These are phyloP conservation scores for Ibycter americanus DNA, from an alignment of 2,797 vertebrate species.

Conservation along the genomic window DNA sequence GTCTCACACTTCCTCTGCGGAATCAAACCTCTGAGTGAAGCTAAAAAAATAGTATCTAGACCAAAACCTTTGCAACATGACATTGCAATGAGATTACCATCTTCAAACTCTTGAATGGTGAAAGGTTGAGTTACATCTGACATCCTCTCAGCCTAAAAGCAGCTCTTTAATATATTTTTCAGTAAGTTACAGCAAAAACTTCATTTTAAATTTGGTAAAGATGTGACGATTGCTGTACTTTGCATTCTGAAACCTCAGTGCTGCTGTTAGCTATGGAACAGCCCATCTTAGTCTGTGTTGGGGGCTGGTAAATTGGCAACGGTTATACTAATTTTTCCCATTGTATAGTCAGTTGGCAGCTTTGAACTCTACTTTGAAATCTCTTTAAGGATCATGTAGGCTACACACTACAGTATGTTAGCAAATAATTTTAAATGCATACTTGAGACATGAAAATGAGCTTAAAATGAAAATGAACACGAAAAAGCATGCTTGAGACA, in stretches of 20 bases:
- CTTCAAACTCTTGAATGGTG: not conserved
- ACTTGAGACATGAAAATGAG: slow-evolving; percentile 15
- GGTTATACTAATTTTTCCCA: not conserved
- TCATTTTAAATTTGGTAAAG: not conserved
- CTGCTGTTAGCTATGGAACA: not conserved
- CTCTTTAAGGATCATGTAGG: not conserved
- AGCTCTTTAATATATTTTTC: not conserved
- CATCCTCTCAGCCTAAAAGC: not conserved
- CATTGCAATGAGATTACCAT: not conserved
- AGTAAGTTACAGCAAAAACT: not conserved
- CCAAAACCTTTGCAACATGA: not conserved
- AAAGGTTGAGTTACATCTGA: not conserved
- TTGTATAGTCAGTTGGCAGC: not conserved
- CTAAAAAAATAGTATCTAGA: not conserved
- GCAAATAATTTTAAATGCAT: slow-evolving; percentile 2
- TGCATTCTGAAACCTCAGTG: not conserved
- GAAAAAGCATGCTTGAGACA: not conserved
- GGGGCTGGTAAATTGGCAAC: not conserved
- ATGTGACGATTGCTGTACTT: not conserved
- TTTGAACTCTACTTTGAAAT: slow-evolving; percentile 9
- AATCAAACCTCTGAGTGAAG: not conserved
- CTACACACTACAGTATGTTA: not conserved
- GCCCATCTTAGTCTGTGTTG: not conserved
- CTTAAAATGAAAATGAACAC: not conserved
- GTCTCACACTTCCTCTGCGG: not conserved